Conservation (phyloP, 2,113 vertebrate genomes). For the Caloenas nicobarica region DNA sequence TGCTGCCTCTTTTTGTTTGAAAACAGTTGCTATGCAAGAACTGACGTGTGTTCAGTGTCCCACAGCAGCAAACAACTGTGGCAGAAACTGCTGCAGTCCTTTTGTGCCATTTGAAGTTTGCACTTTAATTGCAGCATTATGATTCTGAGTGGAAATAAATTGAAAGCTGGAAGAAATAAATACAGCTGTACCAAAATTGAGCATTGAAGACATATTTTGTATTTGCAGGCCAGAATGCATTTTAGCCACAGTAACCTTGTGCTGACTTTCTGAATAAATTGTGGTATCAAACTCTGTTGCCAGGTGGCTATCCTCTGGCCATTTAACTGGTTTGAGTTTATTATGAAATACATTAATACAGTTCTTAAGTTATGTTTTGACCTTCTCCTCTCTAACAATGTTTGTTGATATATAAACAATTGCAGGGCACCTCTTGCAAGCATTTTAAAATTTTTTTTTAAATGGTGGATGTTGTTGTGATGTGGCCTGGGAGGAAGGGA, state of each 20-base stretch:
- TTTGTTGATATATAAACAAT: conserved; percentile 42
- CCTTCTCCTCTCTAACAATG: neutral
- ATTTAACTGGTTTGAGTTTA: conserved; percentile 35
- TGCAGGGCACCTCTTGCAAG: neutral
- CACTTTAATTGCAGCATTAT: neutral
- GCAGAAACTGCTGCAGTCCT: neutral
- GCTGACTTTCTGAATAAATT: conserved; percentile 13
- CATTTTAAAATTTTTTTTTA: neutral
- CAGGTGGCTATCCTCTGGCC: neutral
- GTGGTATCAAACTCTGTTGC: neutral
- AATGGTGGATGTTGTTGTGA: neutral
- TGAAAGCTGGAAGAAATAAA: neutral
- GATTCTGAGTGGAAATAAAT: neutral
- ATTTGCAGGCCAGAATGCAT: neutral
- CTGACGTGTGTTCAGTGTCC: neutral
- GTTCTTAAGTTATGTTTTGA: conserved; percentile 44
- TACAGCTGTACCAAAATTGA: neutral
- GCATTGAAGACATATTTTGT: neutral
- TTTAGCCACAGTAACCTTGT: neutral
- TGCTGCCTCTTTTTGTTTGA: conserved; percentile 37
- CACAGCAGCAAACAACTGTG: neutral
- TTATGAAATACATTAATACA: neutral
- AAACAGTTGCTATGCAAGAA: neutral
- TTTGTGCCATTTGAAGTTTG: neutral
- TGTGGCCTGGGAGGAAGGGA: neutral